A percentile compares a stretch with the other conserved stretches of the same genome.
phyloP scores from a whole-genome alignment of 1,140 invertebrate species.

The Holotrichia oblita region DNA sequence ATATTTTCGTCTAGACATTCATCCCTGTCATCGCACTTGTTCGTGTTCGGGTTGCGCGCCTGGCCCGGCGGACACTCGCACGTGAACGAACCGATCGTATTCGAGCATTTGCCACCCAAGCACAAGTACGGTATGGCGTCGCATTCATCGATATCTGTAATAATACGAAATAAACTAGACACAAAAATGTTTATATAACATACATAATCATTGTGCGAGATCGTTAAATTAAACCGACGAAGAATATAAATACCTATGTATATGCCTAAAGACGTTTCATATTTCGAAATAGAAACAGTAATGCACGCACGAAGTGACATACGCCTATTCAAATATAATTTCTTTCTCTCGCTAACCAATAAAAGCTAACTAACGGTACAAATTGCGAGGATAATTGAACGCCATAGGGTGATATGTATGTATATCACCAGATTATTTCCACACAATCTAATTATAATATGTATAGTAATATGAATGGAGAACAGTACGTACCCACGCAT shows the following conservation, averaged over 20 bases:
- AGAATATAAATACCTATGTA: too few species aligned
- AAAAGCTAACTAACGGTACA: not conserved
- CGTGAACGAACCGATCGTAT: constrained; percentile 77
- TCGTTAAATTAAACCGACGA: too few species aligned
- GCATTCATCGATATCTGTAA: constrained; percentile 82
- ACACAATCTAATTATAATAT: too few species aligned
- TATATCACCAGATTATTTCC: too few species aligned
- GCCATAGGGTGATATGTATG: not conserved
- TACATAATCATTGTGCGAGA: too few species aligned
- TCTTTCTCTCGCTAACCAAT: not conserved
- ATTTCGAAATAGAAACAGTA: too few species aligned
- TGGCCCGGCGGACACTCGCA: constrained; percentile 80
- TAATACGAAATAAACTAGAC: too few species aligned
- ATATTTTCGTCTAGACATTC: constrained; percentile 78
- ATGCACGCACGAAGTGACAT: too few species aligned
- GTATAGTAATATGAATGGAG: too few species aligned
- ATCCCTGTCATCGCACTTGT: constrained; percentile 79
- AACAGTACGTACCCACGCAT: constrained; percentile 73
- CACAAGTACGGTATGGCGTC: constrained; percentile 81
- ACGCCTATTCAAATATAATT: too few species aligned
- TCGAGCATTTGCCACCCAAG: constrained; percentile 73
- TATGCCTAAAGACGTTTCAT: too few species aligned
- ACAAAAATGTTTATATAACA: too few species aligned
- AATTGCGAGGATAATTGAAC: not conserved
- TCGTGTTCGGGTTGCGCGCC: constrained; percentile 71